Evolutionary conservation across 2,797 vertebrate genomes (phyloP), one percentile per base, ranked within the genome.

Genomic region (Etheostoma nigrum): DNA sequence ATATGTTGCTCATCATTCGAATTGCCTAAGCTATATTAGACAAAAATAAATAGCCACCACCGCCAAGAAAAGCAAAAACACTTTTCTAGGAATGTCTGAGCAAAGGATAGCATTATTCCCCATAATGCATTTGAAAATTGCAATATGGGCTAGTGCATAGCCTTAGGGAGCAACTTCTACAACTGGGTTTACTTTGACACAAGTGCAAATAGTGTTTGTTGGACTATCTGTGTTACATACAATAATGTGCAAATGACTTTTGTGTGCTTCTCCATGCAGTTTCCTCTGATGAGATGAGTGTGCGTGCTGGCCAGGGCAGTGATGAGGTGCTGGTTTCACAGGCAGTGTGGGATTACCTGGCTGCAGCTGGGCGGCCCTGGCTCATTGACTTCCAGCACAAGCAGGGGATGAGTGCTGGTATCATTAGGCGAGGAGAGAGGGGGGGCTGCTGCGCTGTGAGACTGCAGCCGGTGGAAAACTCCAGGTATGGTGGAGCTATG

Each of bases 261-360:
- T 68, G 13, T 87, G 60, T 88, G 44, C 64, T 33, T 91, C 65
- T 88, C 63, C 86, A 59, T 91, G 77, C 90, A 96, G 95, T 96
- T 92, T 96, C 95, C 74, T 95, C 94, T 93, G 94, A 95, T 94
- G 95, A 95, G 87, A 96, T 96, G 95, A 96, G 95, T 85, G 95
- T 95, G 93, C 93, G 95, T 81, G 93, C 92, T 93, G 96, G 95
- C 94, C 95, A 94, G 94, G 94, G 96, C 91, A 97, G 97, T 94
- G 97, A 97, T 93, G 97, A 97, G 87, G 96, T 99, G 88, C 96
- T 97, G 81, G 97, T 99, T 88, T 97, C 97, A 74, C 97, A 97
- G 90, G 96, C 96, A 15, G 96, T 98, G 74, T 99, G 98, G 98
- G 98, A 99, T 94, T 98, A 98, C 95, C 91, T 99, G 93, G 97